A percentile compares a stretch with the other conserved stretches of the same genome.
These are phyloP conservation scores for Cylloceria caligata DNA, from an alignment of 2,888 invertebrate genomes.

Conservation along the genomic window DNA sequence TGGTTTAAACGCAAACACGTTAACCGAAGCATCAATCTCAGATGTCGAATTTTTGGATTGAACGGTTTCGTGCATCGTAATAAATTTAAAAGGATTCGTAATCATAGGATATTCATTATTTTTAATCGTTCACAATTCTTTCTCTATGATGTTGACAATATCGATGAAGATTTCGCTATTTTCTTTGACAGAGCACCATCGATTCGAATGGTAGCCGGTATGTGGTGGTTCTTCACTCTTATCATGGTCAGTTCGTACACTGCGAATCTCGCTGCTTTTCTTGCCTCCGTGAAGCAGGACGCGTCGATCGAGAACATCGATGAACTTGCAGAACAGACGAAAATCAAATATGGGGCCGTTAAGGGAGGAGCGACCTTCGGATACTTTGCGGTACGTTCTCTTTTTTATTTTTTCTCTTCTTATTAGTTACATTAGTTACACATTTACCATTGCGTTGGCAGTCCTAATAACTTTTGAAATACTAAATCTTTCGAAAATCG, in stretches of 20 bases:
- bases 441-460: no score
- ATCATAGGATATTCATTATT: no score
- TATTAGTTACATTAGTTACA: no score
- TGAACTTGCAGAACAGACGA: slow-evolving; percentile 97
- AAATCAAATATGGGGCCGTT: slow-evolving; percentile 98
- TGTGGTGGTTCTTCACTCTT: slow-evolving; percentile 98
- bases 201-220: slow-evolving; percentile 95
- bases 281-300: slow-evolving; percentile 97
- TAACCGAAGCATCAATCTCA: no score
- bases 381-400: slow-evolving; percentile 93
- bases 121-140: no score
- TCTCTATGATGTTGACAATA: not conserved
- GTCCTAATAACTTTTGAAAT: not conserved
- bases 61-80: no score
- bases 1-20: no score
- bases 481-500: no score
- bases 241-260: slow-evolving; percentile 99
- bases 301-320: slow-evolving; percentile 98
- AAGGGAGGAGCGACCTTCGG: slow-evolving; percentile 96
- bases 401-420: no score
- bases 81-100: no score
- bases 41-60: no score
- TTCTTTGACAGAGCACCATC: slow-evolving; percentile 90
- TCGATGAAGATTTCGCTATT: slow-evolving; percentile 10
- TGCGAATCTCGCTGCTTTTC: slow-evolving; percentile 97